Conservation (phyloP, 2,888 invertebrate species). For the Drymonia ruficornis region DNA sequence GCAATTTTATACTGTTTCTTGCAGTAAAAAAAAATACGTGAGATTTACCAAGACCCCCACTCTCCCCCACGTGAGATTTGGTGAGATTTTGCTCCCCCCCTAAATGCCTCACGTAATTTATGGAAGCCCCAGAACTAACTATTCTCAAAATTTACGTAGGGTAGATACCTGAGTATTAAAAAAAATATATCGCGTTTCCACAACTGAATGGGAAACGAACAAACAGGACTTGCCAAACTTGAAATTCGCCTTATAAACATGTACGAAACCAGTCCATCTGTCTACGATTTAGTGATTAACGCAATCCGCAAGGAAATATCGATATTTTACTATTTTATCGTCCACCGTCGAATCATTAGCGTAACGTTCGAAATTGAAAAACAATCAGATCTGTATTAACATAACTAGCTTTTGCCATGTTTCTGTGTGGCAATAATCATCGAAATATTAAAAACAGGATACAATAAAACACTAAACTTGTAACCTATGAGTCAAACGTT, state of each 20-base stretch:
- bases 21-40: too few relatives aligned
- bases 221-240: conserved; percentile 29
- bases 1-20: too few relatives aligned
- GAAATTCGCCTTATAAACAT: conserved; percentile 27
- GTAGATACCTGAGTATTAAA: background rate
- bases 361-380: too few relatives aligned
- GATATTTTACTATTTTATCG: conserved; percentile 24
- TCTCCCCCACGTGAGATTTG: too few relatives aligned
- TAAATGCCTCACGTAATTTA: too few relatives aligned
- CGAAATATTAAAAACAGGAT: conserved; percentile 33
- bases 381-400: too few relatives aligned
- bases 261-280: conserved; percentile 33
- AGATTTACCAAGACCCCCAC: too few relatives aligned
- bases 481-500: conserved; percentile 25
- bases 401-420: conserved; percentile 1
- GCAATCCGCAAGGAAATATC: conserved; percentile 17
- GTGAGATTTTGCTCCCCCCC: too few relatives aligned
- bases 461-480: conserved; percentile 22
- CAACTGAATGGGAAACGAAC: conserved; percentile 18
- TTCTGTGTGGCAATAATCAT: conserved; percentile 13
- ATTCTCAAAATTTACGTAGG: conserved; percentile 19
- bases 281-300: conserved; percentile 31
- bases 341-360: background rate
- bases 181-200: conserved; percentile 17
- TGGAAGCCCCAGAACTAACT: too few relatives aligned